Conservation (phyloP, 2,888 invertebrate genomes). For the Aelia acuminata region DNA sequence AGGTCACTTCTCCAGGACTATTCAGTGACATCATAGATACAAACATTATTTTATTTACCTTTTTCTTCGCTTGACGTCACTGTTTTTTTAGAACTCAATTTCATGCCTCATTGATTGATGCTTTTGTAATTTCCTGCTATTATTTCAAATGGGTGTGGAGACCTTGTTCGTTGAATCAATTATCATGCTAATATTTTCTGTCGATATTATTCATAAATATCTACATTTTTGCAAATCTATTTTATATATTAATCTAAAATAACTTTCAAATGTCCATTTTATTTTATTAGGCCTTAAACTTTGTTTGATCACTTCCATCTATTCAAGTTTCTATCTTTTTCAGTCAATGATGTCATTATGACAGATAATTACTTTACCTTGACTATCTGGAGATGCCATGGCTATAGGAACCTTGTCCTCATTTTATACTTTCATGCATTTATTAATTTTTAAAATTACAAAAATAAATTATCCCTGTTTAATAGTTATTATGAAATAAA, state of each 20-base stretch:
- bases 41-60: slow-evolving; percentile 35
- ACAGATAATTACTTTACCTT: slow-evolving; percentile 31
- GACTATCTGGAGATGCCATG: slow-evolving; percentile 22
- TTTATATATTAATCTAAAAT: background rate
- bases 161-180: slow-evolving; percentile 26
- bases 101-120: slow-evolving; percentile 10
- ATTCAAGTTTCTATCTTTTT: background rate
- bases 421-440: background rate
- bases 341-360: background rate
- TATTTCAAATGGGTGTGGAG: slow-evolving; percentile 20
- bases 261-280: background rate
- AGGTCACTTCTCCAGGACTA: background rate
- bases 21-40: slow-evolving; percentile 24
- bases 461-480: background rate
- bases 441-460: slow-evolving; percentile 15
- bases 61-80: background rate
- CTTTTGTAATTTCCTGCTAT: slow-evolving; percentile 17
- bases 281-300: background rate
- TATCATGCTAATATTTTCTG: background rate
- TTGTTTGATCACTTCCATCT: background rate
- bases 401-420: background rate
- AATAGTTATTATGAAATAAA: background rate
- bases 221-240: background rate
- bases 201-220: background rate
- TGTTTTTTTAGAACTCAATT: background rate